phyloP scores from a whole-genome alignment of 2,888 invertebrate genomes.

The Dendrolimus pini region DNA sequence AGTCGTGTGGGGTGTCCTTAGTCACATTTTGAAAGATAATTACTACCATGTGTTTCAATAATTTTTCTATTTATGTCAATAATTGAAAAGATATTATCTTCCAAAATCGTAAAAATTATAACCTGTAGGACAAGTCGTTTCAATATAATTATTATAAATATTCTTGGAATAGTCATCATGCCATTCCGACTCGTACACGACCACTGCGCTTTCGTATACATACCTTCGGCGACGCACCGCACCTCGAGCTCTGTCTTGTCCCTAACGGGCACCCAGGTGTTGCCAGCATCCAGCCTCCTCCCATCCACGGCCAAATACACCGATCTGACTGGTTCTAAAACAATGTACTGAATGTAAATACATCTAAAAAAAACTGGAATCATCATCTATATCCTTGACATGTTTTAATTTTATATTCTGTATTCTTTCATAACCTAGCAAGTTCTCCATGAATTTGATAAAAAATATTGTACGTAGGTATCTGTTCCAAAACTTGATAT shows the following conservation, averaged over 20 bases:
- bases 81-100: background rate
- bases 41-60: no score
- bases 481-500: no score
- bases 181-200: no score
- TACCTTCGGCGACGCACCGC: conserved; percentile 91
- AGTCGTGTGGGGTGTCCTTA: no score
- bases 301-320: conserved; percentile 93
- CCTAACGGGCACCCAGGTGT: conserved; percentile 91
- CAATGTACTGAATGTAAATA: background rate
- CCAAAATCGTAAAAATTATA: background rate
- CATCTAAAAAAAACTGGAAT: background rate
- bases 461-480: no score
- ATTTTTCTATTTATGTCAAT: no score
- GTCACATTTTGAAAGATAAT: no score
- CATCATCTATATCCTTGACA: background rate
- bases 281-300: conserved; percentile 88
- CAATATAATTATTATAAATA: conserved; percentile 33
- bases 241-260: conserved; percentile 90
- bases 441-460: no score
- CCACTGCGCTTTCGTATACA: no score
- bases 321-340: conserved; percentile 86
- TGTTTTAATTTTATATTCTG: background rate
- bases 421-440: no score
- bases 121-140: background rate
- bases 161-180: no score